Evolutionary conservation across 1,140 invertebrate genomes (phyloP), one percentile per base, ranked within the genome.

Genomic region (Aphis gossypii): DNA sequence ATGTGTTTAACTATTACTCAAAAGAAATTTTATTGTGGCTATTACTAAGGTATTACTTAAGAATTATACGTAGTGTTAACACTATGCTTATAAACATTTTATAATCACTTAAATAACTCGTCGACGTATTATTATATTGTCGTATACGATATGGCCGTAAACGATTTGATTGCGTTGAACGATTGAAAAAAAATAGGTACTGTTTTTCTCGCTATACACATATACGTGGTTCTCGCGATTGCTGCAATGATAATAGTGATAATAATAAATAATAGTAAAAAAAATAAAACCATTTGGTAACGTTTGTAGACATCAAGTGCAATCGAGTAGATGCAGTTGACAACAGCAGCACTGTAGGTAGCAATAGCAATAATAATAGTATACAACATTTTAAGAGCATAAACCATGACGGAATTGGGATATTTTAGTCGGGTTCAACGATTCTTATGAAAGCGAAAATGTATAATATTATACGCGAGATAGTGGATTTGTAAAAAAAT

Each of bases 351-450:
- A n/a, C 60, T 20, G 60, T 76, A n/a, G 60, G n/a, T 76, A 76
- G n/a, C 60, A 30, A 68, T 68, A 68, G 14, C 60, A 87, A 88
- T 54, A 54, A 38, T n/a, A 87, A 87, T 51, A 88, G 54, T 88
- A 51, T n/a, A n/a, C n/a, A 48, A 14, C 30, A 87, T 51, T 88
- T 35, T 20, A 23, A 35, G 87, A 51, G 87, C 30, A 88, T 88
- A 88, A 88, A 88, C 87, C 87, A 35, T 88, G 87, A 88, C 87
- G 46, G 41, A 46, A 87, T 87, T 44, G 84, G 60, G 60, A 76
- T 76, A 76, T 76, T 76, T 76, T 76, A 30, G n/a, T 76, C 46
- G 30, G 87, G 87, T 88, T 51, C 30, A 88, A 88, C 87, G 87
- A 51, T 88, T 88, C 87, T 88, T 51, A 51, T 35, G 87, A 88